Conservation (phyloP, 1,140 invertebrate species). For the Bradynema listronoti region DNA sequence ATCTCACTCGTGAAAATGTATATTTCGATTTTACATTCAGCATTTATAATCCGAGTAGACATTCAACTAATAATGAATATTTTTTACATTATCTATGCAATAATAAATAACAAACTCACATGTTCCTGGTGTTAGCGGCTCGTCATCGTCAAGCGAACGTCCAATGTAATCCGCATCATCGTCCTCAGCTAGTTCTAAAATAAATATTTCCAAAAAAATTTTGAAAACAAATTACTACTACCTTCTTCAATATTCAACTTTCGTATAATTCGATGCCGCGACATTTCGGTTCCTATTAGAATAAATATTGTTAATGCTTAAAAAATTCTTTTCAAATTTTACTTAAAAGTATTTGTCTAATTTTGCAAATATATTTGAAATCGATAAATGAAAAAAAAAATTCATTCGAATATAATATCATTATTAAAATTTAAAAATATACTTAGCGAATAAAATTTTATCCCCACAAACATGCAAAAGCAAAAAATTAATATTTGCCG, state of each 20-base stretch:
- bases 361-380: too few relatives aligned
- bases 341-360: too few relatives aligned
- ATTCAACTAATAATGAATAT: neutral
- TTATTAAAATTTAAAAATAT: too few relatives aligned
- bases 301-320: too few relatives aligned
- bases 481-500: too few relatives aligned
- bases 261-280: slow-evolving; percentile 36
- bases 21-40: neutral
- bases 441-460: too few relatives aligned
- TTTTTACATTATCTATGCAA: neutral
- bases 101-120: slow-evolving; percentile 16
- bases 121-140: slow-evolving; percentile 18
- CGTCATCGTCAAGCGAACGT: slow-evolving; percentile 31
- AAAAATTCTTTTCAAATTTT: too few relatives aligned
- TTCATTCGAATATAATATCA: too few relatives aligned
- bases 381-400: too few relatives aligned
- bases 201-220: neutral
- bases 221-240: slow-evolving; percentile 2
- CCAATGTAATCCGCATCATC: slow-evolving; percentile 38
- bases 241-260: slow-evolving; percentile 41
- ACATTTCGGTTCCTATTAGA: slow-evolving; percentile 18
- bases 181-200: slow-evolving; percentile 37
- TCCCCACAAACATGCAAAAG: too few relatives aligned
- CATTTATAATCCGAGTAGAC: slow-evolving; percentile 5
- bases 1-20: slow-evolving; percentile 11